Base-by-base conservation (phyloP, 2,797 vertebrate species). In the Thamnophis elegans region DNA sequence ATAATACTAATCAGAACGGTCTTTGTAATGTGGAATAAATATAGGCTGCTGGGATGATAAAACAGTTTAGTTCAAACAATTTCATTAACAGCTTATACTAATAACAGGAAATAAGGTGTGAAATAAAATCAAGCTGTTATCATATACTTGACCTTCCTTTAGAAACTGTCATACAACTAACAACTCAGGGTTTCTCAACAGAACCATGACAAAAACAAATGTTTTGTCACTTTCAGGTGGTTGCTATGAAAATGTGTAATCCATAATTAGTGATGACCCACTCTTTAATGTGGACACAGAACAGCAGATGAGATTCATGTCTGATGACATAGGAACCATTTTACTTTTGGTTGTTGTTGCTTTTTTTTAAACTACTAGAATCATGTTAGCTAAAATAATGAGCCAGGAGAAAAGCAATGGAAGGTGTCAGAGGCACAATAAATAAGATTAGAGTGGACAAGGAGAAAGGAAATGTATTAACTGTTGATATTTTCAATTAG, bases 181-280 rank as follows among this genome's bases (percentile, higher is more conserved):
- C 95, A 96, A 96, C 96, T 97, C 97, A 96, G 96, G 93, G 96
- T 98, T 95, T 96, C 89, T 96, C 97, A 97, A 95, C 96, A 98
- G 94, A 97, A 97, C 95, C 95, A 96, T 96, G 97, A 97, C 96
- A 97, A 98, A 97, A 98, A 97, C 97, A 98, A 97, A 97, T 97
- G 96, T 97, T 98, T 98, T 97, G 97, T 97, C 97, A 97, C 95
- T 97, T 97, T 96, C 95, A 96, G 95, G 96, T 94, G 95, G 94
- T 96, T 97, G 96, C 96, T 96, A 96, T 95, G 96, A 98, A 97
- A 95, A 97, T 96, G 93, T 95, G 95, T 97, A 96, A 96, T 96
- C 92, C 96, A 97, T 98, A 97, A 98, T 98, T 98, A 97, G 97
- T 97, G 96, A 96, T 96, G 96, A 97, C 97, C 93, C 92, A 92